Base-by-base conservation (phyloP, 1,140 invertebrate species). In the Patella vulgata region DNA sequence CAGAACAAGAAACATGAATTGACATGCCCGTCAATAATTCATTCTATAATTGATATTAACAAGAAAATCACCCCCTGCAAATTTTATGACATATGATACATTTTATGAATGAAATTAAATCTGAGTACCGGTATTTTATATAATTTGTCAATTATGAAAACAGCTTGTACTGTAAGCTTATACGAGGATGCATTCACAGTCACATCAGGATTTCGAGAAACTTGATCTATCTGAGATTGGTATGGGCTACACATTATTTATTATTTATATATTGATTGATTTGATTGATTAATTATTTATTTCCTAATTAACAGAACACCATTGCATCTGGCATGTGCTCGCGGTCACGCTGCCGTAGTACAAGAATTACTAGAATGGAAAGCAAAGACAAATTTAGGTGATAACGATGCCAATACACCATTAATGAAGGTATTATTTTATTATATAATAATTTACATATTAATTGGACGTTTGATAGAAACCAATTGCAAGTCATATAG, bases 331-430 rank as follows among this genome's bases (percentile, higher is more conserved):
- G 76, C 78, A 14, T 78, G 76, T 70, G 64, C 53, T 17, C 55
- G 68, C 48, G 78, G 77, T 17, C 64, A 80, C 59, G 60, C 64
- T 23, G 51, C 60, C 0, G 55, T 80, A 42, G 77, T 77, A 1
- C 60, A 71, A 48, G 75, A 73, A 44, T 65, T 80, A 11, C 33
- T 80, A 56, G 74, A 71, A 57, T 79, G 77, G 76, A 79, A 76
- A 44, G 78, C 75, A 21, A 75, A 72, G 39, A 58, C 63, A 28
- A 75, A 77, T 59, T 43, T 71, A 47, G 71, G 71, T 2, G 78
- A 80, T 55, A 76, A 66, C 28, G 59, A 78, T 31, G 63, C 56
- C 23, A 70, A 68, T n/a, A 79, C 78, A 33, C 78, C 78, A 14
- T 53, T 80, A 3, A 79, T 79, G 75, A 73, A 72, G 68, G 78